Percentiles rank a stretch among this genome's conserved stretches.
These are phyloP conservation scores for Diabrotica virgifera DNA, from an alignment of 1,140 invertebrate species.

Conservation along the genomic window DNA sequence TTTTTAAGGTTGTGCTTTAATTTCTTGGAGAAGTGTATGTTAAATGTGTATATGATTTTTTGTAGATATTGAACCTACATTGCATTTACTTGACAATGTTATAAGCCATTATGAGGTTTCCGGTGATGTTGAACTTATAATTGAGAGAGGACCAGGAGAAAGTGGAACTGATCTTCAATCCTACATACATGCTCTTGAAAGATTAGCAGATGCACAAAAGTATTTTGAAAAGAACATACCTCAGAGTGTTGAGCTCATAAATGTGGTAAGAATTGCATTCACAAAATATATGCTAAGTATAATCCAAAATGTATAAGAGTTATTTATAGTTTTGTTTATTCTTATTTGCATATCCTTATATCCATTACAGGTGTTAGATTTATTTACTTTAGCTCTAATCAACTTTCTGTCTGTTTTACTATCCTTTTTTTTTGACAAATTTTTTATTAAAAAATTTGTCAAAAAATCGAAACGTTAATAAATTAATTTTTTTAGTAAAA, in stretches of 20 bases:
- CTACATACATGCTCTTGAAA: conserved; percentile 80
- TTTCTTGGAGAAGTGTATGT: too few relatives aligned
- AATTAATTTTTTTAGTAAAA: too few relatives aligned
- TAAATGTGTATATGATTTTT: neutral
- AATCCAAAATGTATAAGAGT: too few relatives aligned
- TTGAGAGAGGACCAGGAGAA: conserved; percentile 68
- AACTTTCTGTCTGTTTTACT: too few relatives aligned
- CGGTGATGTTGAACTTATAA: conserved; percentile 76
- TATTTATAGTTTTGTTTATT: too few relatives aligned
- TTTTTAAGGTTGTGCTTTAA: too few relatives aligned
- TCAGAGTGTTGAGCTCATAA: conserved; percentile 89
- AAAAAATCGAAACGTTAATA: too few relatives aligned
- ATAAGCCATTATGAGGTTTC: conserved; percentile 87
- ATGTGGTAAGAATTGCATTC: conserved; percentile 66
- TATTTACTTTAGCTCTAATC: too few relatives aligned
- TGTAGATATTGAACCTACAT: conserved; percentile 74
- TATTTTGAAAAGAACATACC: conserved; percentile 94
- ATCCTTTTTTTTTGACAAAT: too few relatives aligned
- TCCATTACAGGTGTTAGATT: too few relatives aligned
- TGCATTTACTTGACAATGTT: conserved; percentile 81
- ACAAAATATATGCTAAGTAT: neutral
- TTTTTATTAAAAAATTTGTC: too few relatives aligned
- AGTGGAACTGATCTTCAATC: conserved; percentile 60
- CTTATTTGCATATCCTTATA: too few relatives aligned
- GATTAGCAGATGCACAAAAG: conserved; percentile 78